Evolutionary conservation across 2,888 invertebrate species (phyloP).

Genomic region (Mesopsocus fuscifrons): DNA sequence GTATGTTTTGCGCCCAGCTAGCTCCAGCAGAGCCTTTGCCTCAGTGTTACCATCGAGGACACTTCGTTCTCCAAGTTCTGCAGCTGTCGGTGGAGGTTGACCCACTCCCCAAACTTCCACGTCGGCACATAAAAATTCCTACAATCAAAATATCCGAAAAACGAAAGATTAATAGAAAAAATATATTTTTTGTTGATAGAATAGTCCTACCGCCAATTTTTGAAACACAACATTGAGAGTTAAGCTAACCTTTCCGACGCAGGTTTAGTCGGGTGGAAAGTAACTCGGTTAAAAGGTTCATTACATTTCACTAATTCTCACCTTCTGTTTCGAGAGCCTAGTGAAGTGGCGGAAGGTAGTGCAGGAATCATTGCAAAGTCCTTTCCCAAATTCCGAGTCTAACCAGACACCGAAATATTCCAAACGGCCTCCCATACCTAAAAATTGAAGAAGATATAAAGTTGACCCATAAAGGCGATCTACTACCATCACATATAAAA

Average conservation of each 20-base stretch:
- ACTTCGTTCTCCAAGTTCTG: slow-evolving; percentile 35
- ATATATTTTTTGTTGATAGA: too few relatives aligned
- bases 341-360: slow-evolving; percentile 68
- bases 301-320: too few relatives aligned
- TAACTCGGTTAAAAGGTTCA: too few relatives aligned
- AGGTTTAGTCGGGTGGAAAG: too few relatives aligned
- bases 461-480: not conserved
- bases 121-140: slow-evolving; percentile 18
- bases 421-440: slow-evolving; percentile 75
- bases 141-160: not conserved
- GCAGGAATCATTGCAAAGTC: slow-evolving; percentile 63
- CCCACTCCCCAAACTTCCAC: slow-evolving; percentile 87
- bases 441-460: not conserved
- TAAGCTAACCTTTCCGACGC: too few relatives aligned
- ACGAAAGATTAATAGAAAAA: not conserved
- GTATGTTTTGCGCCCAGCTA: slow-evolving; percentile 61
- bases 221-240: too few relatives aligned
- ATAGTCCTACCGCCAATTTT: too few relatives aligned
- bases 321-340: slow-evolving; percentile 43
- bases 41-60: slow-evolving; percentile 58
- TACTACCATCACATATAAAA: too few relatives aligned
- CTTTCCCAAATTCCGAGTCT: slow-evolving; percentile 68
- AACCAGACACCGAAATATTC: slow-evolving; percentile 81
- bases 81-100: slow-evolving; percentile 41
- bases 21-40: slow-evolving; percentile 63